phyloP scores from a whole-genome alignment of 2,113 vertebrate species.

The Aplodontia rufa region DNA sequence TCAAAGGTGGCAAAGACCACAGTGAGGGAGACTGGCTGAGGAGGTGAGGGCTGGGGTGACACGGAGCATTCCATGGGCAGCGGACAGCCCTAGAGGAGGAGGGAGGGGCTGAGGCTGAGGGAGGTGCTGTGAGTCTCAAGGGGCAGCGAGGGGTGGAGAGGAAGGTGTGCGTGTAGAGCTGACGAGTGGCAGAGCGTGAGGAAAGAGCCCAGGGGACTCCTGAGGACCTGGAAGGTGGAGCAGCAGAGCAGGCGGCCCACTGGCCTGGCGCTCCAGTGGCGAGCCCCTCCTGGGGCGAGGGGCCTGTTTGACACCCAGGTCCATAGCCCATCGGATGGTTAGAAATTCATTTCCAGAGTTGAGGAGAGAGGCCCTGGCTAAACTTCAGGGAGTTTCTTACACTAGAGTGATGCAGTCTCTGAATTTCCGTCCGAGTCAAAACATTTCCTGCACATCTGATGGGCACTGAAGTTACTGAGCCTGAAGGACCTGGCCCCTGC shows the following conservation, averaged over 20 bases:
- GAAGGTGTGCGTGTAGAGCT: background rate
- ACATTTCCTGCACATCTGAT: background rate
- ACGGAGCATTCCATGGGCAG: background rate
- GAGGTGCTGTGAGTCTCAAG: background rate
- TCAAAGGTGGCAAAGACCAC: background rate
- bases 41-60: background rate
- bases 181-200: background rate
- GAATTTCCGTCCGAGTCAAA: background rate
- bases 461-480: background rate
- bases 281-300: fast-evolving
- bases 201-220: background rate
- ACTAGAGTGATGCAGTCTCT: background rate
- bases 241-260: background rate
- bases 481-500: background rate
- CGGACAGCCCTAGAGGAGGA: background rate
- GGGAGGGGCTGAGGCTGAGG: background rate
- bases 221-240: no score
- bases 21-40: background rate
- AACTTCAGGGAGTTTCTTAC: background rate
- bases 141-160: background rate
- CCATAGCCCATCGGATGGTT: background rate
- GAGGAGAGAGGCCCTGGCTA: background rate
- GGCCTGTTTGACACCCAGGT: background rate
- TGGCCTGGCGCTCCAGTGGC: fast-evolving
- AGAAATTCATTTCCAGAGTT: background rate